A percentile compares a stretch with the other conserved stretches of the same genome.
phyloP scores from a whole-genome alignment of 2,113 vertebrate genomes.

The Haplochromis burtoni region DNA sequence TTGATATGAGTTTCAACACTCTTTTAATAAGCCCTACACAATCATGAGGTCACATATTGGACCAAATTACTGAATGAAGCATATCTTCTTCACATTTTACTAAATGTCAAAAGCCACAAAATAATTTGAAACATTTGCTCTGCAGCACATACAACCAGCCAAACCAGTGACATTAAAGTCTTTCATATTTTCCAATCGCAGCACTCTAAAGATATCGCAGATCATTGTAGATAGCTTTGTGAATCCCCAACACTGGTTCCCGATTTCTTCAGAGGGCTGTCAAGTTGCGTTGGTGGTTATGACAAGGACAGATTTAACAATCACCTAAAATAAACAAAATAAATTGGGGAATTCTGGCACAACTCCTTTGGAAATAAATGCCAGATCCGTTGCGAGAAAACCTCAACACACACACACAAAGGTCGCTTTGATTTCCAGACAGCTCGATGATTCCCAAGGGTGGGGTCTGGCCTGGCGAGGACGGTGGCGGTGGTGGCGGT shows the following conservation, averaged over 20 bases:
- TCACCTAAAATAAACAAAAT: slow-evolving; percentile 44
- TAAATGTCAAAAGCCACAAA: background rate
- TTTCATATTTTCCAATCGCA: slow-evolving; percentile 7
- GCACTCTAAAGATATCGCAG: background rate
- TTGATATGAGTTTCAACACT: background rate
- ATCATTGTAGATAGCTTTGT: background rate
- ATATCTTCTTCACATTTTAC: background rate
- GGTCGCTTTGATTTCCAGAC: slow-evolving; percentile 54
- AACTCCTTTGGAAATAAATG: slow-evolving; percentile 27
- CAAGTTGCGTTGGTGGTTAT: slow-evolving; percentile 5
- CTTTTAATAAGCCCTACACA: background rate
- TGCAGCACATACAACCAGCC: background rate
- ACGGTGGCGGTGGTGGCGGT: background rate
- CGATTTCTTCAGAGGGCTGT: slow-evolving; percentile 1
- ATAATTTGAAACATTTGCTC: slow-evolving; percentile 11
- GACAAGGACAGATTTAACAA: slow-evolving; percentile 13
- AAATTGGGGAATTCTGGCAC: slow-evolving; percentile 21
- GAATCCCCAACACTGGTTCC: background rate
- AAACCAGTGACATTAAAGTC: slow-evolving; percentile 1
- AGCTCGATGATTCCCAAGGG: slow-evolving; percentile 32
- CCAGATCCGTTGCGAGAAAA: slow-evolving; percentile 33
- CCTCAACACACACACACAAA: slow-evolving; percentile 18
- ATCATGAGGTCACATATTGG: background rate
- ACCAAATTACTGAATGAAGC: background rate
- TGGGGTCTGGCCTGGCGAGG: slow-evolving; percentile 11